Conservation (phyloP, 2,797 vertebrate species). For the Coracias cyanogaster region DNA sequence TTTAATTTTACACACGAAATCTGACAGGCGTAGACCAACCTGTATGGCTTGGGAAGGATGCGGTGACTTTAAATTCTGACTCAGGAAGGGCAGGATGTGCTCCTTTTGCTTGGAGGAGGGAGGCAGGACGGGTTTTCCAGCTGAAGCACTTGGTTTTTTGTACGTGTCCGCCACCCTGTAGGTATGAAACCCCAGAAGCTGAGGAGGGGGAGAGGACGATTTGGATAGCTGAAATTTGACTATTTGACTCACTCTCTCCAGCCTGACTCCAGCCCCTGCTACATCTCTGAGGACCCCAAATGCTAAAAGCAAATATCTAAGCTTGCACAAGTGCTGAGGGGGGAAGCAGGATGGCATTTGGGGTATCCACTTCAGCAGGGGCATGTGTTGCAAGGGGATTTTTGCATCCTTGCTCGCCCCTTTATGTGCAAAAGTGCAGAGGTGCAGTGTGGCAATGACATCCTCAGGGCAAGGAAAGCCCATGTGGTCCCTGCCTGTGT, state of each 20-base stretch:
- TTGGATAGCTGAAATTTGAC: neutral
- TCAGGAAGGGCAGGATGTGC: neutral
- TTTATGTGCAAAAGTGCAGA: accelerated
- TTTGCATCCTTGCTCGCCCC: neutral
- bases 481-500: neutral
- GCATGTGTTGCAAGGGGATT: neutral
- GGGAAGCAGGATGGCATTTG: neutral
- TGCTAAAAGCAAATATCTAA: neutral
- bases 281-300: neutral
- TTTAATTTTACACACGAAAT: neutral
- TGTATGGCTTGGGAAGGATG: neutral
- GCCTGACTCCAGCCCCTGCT: neutral
- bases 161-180: neutral
- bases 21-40: neutral
- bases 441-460: neutral
- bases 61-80: neutral
- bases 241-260: neutral
- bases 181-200: neutral
- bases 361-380: neutral
- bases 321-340: neutral
- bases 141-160: neutral
- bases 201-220: neutral
- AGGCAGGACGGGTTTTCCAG: neutral
- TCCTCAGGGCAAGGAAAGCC: neutral
- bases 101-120: neutral